phyloP scores from a whole-genome alignment of 1,140 invertebrate species.

The Campodea augens region DNA sequence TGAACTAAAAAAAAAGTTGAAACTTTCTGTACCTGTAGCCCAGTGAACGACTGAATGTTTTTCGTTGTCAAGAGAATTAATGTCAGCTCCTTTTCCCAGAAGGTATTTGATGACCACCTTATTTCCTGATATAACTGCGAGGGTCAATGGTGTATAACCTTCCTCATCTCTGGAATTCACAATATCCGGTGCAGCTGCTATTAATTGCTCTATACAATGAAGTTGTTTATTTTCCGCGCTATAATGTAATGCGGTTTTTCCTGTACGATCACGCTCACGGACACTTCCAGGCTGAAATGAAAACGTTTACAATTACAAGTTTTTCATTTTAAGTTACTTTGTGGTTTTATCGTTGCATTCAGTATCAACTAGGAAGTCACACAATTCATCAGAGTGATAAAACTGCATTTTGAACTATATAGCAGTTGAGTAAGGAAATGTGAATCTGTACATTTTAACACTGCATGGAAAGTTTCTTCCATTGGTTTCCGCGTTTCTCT shows the following conservation, averaged over 20 bases:
- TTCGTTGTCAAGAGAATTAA: conserved; percentile 77
- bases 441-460: no score
- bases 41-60: conserved; percentile 93
- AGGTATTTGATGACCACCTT: conserved; percentile 59
- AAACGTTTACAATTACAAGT: no score
- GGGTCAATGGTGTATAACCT: conserved; percentile 80
- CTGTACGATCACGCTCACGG: conserved; percentile 49
- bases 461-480: no score
- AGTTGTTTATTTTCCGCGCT: conserved; percentile 51
- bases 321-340: no score
- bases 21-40: conserved; percentile 64
- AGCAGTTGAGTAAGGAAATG: no score
- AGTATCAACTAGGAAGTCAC: no score
- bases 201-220: conserved; percentile 42
- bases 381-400: no score
- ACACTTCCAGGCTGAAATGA: conserved; percentile 30
- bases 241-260: conserved; percentile 80
- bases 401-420: no score
- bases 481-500: no score
- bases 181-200: conserved; percentile 47
- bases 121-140: conserved; percentile 80
- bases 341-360: no score
- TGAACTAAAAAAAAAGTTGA: no score
- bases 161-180: conserved; percentile 70
- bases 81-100: conserved; percentile 60